These are phyloP conservation scores for Luscinia luscinia DNA, from an alignment of 2,797 vertebrate genomes.

Conservation along the genomic window DNA sequence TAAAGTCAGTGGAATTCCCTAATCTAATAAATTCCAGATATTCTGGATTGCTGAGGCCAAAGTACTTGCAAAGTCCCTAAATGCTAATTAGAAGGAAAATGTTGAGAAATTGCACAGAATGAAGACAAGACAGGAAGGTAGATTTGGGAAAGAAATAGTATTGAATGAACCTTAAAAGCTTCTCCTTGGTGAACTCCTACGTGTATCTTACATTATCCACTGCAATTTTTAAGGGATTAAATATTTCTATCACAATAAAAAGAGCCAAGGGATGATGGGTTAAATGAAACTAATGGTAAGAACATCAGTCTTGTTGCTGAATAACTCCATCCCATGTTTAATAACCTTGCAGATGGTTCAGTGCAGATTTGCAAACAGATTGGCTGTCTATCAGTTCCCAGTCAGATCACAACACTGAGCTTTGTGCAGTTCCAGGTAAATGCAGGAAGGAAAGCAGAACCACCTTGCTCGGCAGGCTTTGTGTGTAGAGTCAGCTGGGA, in stretches of 20 bases:
- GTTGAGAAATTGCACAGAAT: not conserved
- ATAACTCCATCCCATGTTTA: not conserved
- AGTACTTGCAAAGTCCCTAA: slow-evolving; percentile 32
- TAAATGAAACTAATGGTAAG: not conserved
- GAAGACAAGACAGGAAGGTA: not conserved
- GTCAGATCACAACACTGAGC: not conserved
- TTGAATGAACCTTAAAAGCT: not conserved
- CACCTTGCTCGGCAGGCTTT: not conserved
- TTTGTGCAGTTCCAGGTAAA: not conserved
- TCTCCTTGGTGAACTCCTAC: not conserved
- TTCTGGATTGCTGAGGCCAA: slow-evolving; percentile 28
- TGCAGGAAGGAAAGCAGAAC: not conserved
- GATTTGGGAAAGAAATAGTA: not conserved
- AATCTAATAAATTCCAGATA: slow-evolving; percentile 61
- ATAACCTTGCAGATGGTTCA: not conserved
- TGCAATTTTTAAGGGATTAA: not conserved
- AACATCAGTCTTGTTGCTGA: not conserved
- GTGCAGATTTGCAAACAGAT: not conserved
- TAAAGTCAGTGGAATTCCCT: slow-evolving; percentile 37
- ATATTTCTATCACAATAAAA: not conserved
- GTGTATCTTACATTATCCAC: not conserved
- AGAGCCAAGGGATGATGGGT: not conserved
- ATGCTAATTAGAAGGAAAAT: slow-evolving; percentile 9
- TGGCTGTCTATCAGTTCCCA: not conserved
- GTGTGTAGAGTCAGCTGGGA: not conserved